Evolutionary conservation across 2,113 vertebrate genomes (phyloP), one percentile per base, ranked within the genome.

Genomic region (Ranitomeya variabilis): DNA sequence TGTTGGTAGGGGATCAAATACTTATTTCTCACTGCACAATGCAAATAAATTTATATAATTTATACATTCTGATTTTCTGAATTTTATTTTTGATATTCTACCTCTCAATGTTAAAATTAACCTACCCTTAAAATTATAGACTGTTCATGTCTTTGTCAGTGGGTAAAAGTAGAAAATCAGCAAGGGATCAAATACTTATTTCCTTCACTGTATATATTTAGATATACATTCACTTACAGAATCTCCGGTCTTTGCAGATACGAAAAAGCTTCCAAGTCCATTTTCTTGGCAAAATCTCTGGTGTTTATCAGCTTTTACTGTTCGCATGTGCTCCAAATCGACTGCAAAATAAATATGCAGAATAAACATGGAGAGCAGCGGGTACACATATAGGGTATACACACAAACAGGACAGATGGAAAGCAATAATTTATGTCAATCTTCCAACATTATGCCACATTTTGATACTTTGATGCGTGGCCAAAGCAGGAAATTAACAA

Each of bases 271-370:
- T 93, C 97, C 94, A 92, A 97, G 95, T 90, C 96, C 92, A 84
- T 99, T 99, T 93, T 99, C 98, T 92, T 99, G 98, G 94, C 98
- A 99, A 94, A 97, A 97, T 45, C 96, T 95, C 91, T 97, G 97
- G 92, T 99, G 98, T 92, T 97, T 99, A 93, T 99, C 98, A 90
- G 94, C 91, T 92, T 99, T 99, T 91, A 99, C 98, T 77, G 97
- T 97, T 92, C 97, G 95, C 96, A 99, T 97, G 90, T 99, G 98
- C 93, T 99, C 98, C 96, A 99, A 93, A 94, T 99, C 98, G 94
- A 98, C 98, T 99, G 93, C 82, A 90, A 92, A 94, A 86, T 90
- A 91, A 94, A 88, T 1, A 90, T 90, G 89, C 80, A 79, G 21
- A 86, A 88, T 93, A 86, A 93, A 67, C 91, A 89, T 76, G 37